A percentile compares a stretch with the other conserved stretches of the same genome.
Evolutionary conservation across 2,113 vertebrate species (phyloP).

Genomic region (Elephas maximus): DNA sequence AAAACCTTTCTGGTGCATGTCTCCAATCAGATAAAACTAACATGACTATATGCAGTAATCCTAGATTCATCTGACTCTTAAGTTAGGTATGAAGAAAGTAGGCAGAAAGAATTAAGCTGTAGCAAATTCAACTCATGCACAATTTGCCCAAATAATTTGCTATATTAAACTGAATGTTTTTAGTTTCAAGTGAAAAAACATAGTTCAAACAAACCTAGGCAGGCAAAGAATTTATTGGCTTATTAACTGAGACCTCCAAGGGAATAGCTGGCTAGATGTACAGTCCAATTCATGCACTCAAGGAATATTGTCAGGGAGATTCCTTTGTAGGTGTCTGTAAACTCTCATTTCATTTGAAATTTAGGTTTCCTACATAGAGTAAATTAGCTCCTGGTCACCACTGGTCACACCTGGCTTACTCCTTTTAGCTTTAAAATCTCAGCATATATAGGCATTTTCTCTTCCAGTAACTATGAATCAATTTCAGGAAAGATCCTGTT

Average conservation of each 20-base stretch:
- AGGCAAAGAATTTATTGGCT: background rate
- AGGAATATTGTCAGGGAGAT: background rate
- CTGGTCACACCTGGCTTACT: background rate
- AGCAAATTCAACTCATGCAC: background rate
- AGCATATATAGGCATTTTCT: background rate
- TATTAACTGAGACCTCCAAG: background rate
- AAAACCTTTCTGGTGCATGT: background rate
- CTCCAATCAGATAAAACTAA: background rate
- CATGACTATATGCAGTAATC: background rate
- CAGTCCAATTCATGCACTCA: background rate
- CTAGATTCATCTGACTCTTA: background rate
- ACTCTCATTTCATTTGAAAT: background rate
- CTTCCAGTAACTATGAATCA: background rate
- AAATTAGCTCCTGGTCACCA: background rate
- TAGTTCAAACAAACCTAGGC: background rate
- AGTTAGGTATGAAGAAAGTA: background rate
- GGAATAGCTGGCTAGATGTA: background rate
- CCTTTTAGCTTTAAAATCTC: background rate
- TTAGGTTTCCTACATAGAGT: background rate
- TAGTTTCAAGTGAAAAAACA: background rate
- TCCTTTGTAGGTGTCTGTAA: background rate
- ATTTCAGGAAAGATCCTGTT: background rate
- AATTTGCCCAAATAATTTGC: background rate
- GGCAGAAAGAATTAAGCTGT: background rate
- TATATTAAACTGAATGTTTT: background rate